phyloP scores from a whole-genome alignment of 2,797 vertebrate genomes.

The Acrossocheilus wenchowensis region DNA sequence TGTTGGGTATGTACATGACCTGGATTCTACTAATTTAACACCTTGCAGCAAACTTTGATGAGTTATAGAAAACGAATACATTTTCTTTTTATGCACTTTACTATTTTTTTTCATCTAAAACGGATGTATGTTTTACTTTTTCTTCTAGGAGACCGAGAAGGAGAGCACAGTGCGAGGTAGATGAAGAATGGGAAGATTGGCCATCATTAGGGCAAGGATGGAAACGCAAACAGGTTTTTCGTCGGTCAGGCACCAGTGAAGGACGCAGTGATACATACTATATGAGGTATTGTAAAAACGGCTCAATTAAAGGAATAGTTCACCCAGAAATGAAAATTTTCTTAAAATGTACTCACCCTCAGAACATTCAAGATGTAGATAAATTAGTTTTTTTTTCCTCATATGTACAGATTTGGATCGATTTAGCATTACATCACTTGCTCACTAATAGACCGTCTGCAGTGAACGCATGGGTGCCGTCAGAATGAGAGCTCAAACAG shows the following conservation, averaged over 20 bases:
- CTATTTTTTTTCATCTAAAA: neutral
- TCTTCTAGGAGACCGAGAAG: conserved; percentile 11
- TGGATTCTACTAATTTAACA: neutral
- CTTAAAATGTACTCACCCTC: neutral
- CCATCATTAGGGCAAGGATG: conserved; percentile 83
- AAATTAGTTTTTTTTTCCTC: neutral
- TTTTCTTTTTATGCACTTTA: neutral
- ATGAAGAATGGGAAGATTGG: conserved; percentile 86
- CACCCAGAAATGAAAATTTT: neutral
- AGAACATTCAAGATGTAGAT: neutral
- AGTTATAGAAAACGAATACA: neutral
- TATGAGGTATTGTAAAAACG: conserved; percentile 76
- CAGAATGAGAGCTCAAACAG: neutral
- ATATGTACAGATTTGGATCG: neutral
- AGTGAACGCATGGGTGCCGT: neutral
- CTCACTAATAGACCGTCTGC: neutral
- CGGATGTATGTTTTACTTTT: neutral
- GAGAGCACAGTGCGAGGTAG: conserved; percentile 51
- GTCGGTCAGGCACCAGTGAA: conserved; percentile 84
- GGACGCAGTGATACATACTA: conserved; percentile 91
- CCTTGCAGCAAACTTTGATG: neutral
- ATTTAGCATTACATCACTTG: neutral
- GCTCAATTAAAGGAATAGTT: neutral
- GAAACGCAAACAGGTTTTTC: conserved; percentile 86
- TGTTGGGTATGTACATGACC: conserved; percentile 63